These are phyloP conservation scores for Tyrannus savana DNA, from an alignment of 2,113 vertebrate species.

Conservation along the genomic window DNA sequence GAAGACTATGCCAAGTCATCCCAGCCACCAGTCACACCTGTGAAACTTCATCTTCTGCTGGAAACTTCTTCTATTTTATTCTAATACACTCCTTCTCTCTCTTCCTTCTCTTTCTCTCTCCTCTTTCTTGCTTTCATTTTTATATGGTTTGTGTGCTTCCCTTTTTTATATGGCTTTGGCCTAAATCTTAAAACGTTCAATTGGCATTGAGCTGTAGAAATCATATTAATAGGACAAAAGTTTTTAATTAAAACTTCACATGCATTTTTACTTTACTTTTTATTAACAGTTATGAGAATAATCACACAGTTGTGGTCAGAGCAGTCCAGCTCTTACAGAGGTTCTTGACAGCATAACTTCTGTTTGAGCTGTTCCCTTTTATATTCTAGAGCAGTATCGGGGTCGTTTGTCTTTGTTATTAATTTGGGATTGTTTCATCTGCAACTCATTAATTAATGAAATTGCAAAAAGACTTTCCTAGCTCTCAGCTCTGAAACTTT, in stretches of 20 bases:
- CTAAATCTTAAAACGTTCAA: slow-evolving; percentile 15
- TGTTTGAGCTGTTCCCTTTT: slow-evolving; percentile 60
- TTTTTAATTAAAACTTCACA: slow-evolving; percentile 65
- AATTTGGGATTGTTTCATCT: slow-evolving; percentile 62
- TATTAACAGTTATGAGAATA: slow-evolving; percentile 62
- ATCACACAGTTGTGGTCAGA: slow-evolving; percentile 44
- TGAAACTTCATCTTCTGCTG: background rate
- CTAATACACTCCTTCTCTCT: background rate
- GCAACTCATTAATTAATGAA: slow-evolving; percentile 33
- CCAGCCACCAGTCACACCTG: background rate
- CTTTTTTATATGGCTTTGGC: background rate
- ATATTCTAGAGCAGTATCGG: slow-evolving; percentile 38
- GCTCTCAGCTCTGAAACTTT: background rate
- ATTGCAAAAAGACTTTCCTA: background rate
- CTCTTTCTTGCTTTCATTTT: background rate
- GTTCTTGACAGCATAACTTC: slow-evolving; percentile 54
- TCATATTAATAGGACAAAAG: background rate
- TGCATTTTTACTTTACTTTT: slow-evolving; percentile 53
- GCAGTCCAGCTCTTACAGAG: background rate
- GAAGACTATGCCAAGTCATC: background rate
- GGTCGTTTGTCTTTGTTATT: slow-evolving; percentile 60
- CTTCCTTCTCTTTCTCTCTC: background rate
- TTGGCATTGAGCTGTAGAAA: slow-evolving; percentile 30
- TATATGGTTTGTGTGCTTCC: background rate
- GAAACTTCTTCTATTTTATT: background rate